These are phyloP conservation scores for Pteropus alecto DNA, from an alignment of 2,113 vertebrate genomes.

Conservation along the genomic window DNA sequence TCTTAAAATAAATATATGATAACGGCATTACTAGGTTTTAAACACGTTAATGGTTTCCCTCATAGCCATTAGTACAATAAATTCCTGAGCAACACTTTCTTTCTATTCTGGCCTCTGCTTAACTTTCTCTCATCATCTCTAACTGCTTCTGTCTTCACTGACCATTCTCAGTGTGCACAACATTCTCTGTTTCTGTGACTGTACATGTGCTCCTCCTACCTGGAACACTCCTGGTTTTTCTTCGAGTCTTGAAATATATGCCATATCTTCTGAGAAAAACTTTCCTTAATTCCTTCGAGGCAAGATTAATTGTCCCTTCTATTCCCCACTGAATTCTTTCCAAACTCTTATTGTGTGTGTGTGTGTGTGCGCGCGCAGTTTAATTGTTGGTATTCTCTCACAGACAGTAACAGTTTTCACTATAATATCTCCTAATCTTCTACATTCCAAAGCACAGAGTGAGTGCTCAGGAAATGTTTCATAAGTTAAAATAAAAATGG, in stretches of 20 bases:
- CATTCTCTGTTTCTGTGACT: background rate
- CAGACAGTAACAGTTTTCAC: background rate
- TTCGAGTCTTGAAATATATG: background rate
- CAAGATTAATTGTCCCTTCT: background rate
- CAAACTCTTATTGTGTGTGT: background rate
- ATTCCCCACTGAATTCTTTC: background rate
- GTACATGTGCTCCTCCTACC: background rate
- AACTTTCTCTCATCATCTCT: background rate
- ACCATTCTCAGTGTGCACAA: background rate
- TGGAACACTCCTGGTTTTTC: background rate
- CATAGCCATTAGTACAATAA: background rate
- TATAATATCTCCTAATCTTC: background rate
- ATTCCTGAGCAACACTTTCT: background rate
- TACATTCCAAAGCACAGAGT: background rate
- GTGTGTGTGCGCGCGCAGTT: background rate
- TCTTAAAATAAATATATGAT: background rate
- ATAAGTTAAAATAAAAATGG: background rate
- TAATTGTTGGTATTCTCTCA: background rate
- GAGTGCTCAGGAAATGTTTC: background rate
- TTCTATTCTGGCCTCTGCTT: background rate
- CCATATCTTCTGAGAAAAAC: background rate
- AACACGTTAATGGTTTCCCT: background rate
- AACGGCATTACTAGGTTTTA: background rate
- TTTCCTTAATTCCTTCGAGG: background rate
- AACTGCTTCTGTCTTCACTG: background rate